Base-by-base conservation (phyloP, 2,888 invertebrate genomes). In the Lepas anatifera region DNA sequence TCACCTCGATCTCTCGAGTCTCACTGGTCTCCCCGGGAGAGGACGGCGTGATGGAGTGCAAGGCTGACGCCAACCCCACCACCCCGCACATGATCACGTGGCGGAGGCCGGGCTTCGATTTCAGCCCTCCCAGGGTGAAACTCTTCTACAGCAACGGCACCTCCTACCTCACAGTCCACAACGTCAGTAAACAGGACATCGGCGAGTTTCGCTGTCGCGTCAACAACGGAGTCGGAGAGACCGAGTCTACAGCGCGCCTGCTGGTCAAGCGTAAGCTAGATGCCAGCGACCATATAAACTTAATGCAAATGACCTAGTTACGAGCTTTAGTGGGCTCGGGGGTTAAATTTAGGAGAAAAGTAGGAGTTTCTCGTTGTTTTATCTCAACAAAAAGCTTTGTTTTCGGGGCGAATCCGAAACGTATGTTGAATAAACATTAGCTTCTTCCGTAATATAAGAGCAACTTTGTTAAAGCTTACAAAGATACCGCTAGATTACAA, bases 121-220 rank as follows among this genome's bases (percentile, higher is more conserved):
- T 73, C 67, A 68, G 70, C 32, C 37, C 68, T 25, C 71, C 70
- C 41, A 18, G 58, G 35, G 58, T 58, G 22, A 35, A 18, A 18
- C 2, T 58, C 18, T 6, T 25, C 18, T 7, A 6, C 58, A 4
- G 18, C 58, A 58, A 58, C 58, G 58, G 58, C 32, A 29, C 32
- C 58, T 32, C 32, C 35, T 2, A 10, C 35, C 71, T 96, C 68
- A 85, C 87, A 69, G 87, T 97, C 73, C 85, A 86, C 70, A 85
- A 87, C 75, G 88, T 92, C 0, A 87, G 87, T 52, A 86, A 90
- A 75, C 88, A 89, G 68, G 96, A 97, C 78, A 89, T 94, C 0
- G 96, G 96, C 75, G 86, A 86, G 75, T 97, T 90, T 80, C 86
- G 87, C 68, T 97, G 97, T 79, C 85, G 89, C 46, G 94, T 90